phyloP scores from a whole-genome alignment of 2,888 invertebrate species.

The Eristalis pertinax region DNA sequence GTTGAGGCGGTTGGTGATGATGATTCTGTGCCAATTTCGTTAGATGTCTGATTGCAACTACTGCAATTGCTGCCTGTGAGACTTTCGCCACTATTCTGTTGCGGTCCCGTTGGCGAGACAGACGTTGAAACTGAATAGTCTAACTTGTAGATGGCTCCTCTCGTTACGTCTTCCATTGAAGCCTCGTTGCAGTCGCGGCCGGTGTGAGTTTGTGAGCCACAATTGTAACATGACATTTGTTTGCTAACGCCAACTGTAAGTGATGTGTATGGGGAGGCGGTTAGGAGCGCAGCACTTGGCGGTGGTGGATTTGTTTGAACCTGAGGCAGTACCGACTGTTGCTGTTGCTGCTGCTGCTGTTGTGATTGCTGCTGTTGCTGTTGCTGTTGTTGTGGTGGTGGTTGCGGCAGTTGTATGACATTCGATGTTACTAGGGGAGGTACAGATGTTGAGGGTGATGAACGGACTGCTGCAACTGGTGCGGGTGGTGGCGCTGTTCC shows the following conservation, averaged over 20 bases:
- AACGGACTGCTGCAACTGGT: constrained; percentile 73
- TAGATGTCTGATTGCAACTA: constrained; percentile 60
- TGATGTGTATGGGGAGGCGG: constrained; percentile 76
- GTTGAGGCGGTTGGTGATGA: constrained; percentile 73
- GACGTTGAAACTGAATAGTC: constrained; percentile 82
- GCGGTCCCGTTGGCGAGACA: constrained; percentile 53
- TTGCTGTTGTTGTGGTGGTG: constrained; percentile 74
- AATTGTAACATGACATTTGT: constrained; percentile 91
- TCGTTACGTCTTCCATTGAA: constrained; percentile 95
- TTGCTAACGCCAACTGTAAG: constrained; percentile 75
- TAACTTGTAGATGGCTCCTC: constrained; percentile 86
- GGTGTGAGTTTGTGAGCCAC: constrained; percentile 91
- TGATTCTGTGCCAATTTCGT: constrained; percentile 72
- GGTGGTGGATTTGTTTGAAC: constrained; percentile 78
- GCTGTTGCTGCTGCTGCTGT: constrained; percentile 48
- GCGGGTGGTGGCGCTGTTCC: constrained; percentile 75
- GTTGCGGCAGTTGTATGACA: constrained; percentile 74
- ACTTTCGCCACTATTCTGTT: constrained; percentile 38
- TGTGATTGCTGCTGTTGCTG: constrained; percentile 37
- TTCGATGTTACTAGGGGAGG: constrained; percentile 76
- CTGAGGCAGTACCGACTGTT: constrained; percentile 79
- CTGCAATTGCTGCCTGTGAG: constrained; percentile 41
- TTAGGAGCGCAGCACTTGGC: constrained; percentile 77
- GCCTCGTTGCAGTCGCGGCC: constrained; percentile 94
- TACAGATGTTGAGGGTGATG: constrained; percentile 74